These are phyloP conservation scores for Hydrozoanthus gracilis DNA, from an alignment of 92 coral and sea anemone genomes.

Conservation along the genomic window DNA sequence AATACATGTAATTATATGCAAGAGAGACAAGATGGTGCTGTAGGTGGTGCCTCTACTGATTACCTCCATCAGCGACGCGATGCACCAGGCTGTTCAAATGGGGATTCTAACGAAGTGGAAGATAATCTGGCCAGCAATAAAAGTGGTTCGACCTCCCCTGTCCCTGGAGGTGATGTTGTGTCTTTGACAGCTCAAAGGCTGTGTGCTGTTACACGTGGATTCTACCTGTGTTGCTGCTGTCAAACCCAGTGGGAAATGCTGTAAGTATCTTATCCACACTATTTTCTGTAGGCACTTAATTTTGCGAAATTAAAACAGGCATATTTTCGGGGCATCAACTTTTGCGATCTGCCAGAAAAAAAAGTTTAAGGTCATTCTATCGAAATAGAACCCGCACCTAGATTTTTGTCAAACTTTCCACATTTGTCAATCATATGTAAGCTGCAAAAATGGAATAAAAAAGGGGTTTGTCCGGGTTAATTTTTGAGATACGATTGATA, in stretches of 20 bases:
- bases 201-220: slow-evolving; percentile 65
- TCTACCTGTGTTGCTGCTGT: slow-evolving; percentile 59
- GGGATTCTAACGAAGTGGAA: slow-evolving; percentile 1
- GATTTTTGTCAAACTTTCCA: too few relatives aligned
- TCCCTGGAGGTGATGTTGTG: slow-evolving; percentile 59
- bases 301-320: too few relatives aligned
- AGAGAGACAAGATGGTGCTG: background rate
- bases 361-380: too few relatives aligned
- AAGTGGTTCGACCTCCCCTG: slow-evolving; percentile 43
- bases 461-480: too few relatives aligned
- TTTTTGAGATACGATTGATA: too few relatives aligned
- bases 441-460: too few relatives aligned
- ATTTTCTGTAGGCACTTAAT: too few relatives aligned
- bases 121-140: background rate
- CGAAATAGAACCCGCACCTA: too few relatives aligned
- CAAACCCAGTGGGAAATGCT: slow-evolving; percentile 57
- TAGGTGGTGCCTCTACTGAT: background rate
- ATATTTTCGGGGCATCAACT: background rate
- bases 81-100: background rate
- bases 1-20: background rate
- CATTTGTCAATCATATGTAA: too few relatives aligned
- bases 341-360: background rate
- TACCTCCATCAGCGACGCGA: background rate
- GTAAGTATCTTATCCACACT: slow-evolving; percentile 3
- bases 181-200: slow-evolving; percentile 67